These are phyloP conservation scores for Myotis brandtii DNA, from an alignment of 2,113 vertebrate species.

Conservation along the genomic window DNA sequence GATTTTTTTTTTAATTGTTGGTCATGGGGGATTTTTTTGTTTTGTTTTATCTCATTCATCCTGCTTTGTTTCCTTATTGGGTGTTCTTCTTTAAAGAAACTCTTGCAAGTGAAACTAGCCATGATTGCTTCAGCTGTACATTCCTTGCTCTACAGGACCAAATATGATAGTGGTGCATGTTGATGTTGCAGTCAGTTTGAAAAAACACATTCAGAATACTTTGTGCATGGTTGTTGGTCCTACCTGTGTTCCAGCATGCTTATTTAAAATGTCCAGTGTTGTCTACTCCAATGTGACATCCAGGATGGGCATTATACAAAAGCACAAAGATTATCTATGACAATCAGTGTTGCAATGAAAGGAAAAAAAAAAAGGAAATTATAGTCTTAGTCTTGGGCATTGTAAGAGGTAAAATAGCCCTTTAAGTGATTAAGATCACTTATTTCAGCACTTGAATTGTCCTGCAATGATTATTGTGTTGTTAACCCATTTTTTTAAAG, in stretches of 20 bases:
- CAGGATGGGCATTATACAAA: conserved; percentile 88
- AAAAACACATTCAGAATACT: conserved; percentile 81
- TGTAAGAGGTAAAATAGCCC: conserved; percentile 64
- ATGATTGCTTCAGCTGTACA: conserved; percentile 80
- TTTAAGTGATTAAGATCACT: conserved; percentile 56
- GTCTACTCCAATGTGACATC: conserved; percentile 85
- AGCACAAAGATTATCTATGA: conserved; percentile 89
- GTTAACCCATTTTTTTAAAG: conserved; percentile 69
- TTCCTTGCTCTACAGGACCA: conserved; percentile 80
- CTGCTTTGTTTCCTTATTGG: conserved; percentile 48
- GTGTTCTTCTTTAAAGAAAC: conserved; percentile 76
- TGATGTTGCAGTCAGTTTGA: conserved; percentile 77
- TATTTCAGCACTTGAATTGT: conserved; percentile 73
- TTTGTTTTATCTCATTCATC: conserved; percentile 68
- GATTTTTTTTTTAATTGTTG: conserved; percentile 65
- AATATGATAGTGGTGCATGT: conserved; percentile 89
- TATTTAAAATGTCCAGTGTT: conserved; percentile 84
- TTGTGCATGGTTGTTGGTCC: conserved; percentile 89
- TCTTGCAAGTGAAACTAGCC: conserved; percentile 78
- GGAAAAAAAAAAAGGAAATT: conserved; percentile 58
- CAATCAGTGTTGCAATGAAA: conserved; percentile 87
- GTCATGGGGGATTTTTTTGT: conserved; percentile 77
- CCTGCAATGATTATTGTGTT: conserved; percentile 70
- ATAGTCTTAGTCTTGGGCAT: conserved; percentile 21
- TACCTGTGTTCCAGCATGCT: conserved; percentile 90